phyloP scores from a whole-genome alignment of 2,888 invertebrate genomes.

The Pheosia gnoma region DNA sequence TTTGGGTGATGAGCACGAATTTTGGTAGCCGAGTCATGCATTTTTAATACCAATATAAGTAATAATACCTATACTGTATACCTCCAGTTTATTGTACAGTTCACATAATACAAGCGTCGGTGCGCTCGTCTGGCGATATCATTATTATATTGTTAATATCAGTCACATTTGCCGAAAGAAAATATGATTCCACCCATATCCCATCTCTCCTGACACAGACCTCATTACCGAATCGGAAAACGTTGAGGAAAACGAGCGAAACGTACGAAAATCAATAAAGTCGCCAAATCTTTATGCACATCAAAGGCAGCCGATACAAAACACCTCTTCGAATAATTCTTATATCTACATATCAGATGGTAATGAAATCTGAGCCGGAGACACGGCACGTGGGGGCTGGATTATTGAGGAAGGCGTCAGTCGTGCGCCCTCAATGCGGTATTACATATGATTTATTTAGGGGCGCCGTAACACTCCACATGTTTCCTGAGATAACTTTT shows the following conservation, averaged over 20 bases:
- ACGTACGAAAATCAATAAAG: slow-evolving; percentile 4
- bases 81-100: too few relatives aligned
- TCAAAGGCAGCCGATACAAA: slow-evolving; percentile 31
- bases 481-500: slow-evolving; percentile 55
- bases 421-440: slow-evolving; percentile 48
- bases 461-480: slow-evolving; percentile 48
- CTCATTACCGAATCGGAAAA: slow-evolving; percentile 5
- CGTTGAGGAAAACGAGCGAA: slow-evolving; percentile 6
- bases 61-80: too few relatives aligned
- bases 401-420: slow-evolving; percentile 51
- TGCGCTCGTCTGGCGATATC: too few relatives aligned
- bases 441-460: slow-evolving; percentile 61
- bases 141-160: not conserved
- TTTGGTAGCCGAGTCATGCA: too few relatives aligned
- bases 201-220: slow-evolving; percentile 10
- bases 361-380: slow-evolving; percentile 57
- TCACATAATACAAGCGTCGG: too few relatives aligned
- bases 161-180: not conserved
- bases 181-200: not conserved
- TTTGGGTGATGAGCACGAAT: too few relatives aligned
- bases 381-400: slow-evolving; percentile 22
- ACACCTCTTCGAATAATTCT: slow-evolving; percentile 32
- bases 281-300: slow-evolving; percentile 9
- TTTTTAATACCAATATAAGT: too few relatives aligned
- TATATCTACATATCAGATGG: slow-evolving; percentile 43